Evolutionary conservation across 1,140 invertebrate genomes (phyloP), one percentile per base, ranked within the genome.

Genomic region (Goniozus legneri): DNA sequence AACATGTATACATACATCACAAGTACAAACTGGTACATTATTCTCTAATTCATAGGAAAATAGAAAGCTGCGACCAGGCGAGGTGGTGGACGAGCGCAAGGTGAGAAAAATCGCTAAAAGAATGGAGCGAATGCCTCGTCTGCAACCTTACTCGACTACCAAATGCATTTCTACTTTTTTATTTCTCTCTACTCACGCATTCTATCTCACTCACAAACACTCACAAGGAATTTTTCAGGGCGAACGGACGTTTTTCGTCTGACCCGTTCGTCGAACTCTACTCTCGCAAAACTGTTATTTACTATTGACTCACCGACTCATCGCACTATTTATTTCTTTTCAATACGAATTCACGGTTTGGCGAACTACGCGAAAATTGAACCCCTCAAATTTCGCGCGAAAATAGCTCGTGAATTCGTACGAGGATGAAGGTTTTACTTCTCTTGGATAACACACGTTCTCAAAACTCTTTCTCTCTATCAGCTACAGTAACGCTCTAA

Each of bases 51-150:
- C 78, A 71, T 83, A 84, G 82, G 82, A 82, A 75, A 77, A 83
- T 82, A 83, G 88, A 79, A 93, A 92, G 85, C 86, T 93, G 78
- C 89, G 91, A 67, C 91, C 91, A 53, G 90, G 91, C 75, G 91
- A 94, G 82, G 87, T 93, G 76, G 71, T 89, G 72, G 90, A 92
- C 79, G 90, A 94, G 69, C 88, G 86, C 80, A 91, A 91, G 90
- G 91, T 94, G 90, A 92, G 87, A 76, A 61, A 52, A 64, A 55
- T 65, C 50, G 22, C 54, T 58, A 50, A 54, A 46, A 53, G 46
- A 47, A 54, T 52, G 47, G 56, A 64, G 48, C 55, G 58, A 62
- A 63, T 67, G 58, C 53, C 57, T 62, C 65, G 62, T 67, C 62
- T 71, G 61, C 61, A 68, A 62, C 44, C 57, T 67, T 59, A 68